Percentiles rank a stretch among this genome's conserved stretches.
Evolutionary conservation across 2,888 invertebrate genomes (phyloP).

Genomic region (Idaea straminata): DNA sequence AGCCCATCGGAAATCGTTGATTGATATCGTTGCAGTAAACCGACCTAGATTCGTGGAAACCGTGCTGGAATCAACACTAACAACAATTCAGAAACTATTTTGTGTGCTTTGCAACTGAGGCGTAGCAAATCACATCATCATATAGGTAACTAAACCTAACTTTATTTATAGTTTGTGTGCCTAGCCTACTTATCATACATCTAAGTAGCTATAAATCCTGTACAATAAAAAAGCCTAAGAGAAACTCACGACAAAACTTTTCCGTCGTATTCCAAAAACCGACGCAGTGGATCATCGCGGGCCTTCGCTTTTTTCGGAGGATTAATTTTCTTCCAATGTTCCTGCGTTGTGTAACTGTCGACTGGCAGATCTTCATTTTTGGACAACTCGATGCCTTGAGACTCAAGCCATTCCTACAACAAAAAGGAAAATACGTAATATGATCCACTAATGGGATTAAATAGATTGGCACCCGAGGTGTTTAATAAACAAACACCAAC

Average conservation of each 20-base stretch:
- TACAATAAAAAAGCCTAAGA: neutral
- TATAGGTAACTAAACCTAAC: neutral
- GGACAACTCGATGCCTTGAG: conserved; percentile 89
- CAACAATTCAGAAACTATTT: conserved; percentile 4
- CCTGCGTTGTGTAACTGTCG: conserved; percentile 84
- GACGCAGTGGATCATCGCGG: conserved; percentile 70
- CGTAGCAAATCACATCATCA: neutral
- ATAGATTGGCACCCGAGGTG: no score
- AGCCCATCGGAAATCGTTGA: conserved; percentile 18
- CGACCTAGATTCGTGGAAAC: conserved; percentile 15
- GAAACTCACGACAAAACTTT: conserved; percentile 84
- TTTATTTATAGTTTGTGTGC: neutral
- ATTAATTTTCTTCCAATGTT: conserved; percentile 58
- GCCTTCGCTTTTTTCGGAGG: conserved; percentile 45
- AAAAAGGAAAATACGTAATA: neutral
- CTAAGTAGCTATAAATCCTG: neutral
- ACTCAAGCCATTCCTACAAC: conserved; percentile 87
- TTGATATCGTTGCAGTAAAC: conserved; percentile 17
- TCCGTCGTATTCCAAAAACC: conserved; percentile 88
- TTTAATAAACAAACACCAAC: no score
- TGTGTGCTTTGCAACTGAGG: neutral
- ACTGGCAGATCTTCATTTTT: conserved; percentile 84
- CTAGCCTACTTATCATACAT: no score
- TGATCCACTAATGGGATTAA: no score
- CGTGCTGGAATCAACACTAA: neutral